Conservation (phyloP, 2,113 vertebrate species). For the Myodes glareolus region DNA sequence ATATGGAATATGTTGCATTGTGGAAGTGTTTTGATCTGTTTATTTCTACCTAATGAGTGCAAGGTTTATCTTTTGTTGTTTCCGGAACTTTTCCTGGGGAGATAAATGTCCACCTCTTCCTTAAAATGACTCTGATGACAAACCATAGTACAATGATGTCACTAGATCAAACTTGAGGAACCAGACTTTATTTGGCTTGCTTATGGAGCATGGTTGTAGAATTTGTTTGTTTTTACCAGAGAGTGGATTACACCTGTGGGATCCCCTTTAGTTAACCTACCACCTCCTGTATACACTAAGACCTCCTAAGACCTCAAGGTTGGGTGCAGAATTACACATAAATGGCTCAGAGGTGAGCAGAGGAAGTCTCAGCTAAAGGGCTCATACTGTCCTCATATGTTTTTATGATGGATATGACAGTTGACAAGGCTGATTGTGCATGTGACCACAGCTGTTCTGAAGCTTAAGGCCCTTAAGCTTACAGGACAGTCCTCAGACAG, state of each 20-base stretch:
- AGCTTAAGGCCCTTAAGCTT: not conserved
- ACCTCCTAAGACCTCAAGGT: not conserved
- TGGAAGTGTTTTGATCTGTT: not conserved
- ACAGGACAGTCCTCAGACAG: not conserved
- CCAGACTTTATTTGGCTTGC: not conserved
- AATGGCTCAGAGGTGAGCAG: not conserved
- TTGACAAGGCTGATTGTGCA: not conserved
- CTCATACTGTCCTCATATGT: not conserved
- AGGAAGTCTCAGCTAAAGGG: not conserved
- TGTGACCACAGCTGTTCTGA: not conserved
- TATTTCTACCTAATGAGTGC: not conserved
- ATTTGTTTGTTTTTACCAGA: not conserved
- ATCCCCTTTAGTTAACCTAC: not conserved
- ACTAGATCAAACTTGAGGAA: not conserved
- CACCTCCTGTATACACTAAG: not conserved
- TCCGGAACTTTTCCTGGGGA: not conserved
- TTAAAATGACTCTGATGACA: not conserved
- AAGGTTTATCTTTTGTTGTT: not conserved
- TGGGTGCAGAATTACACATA: not conserved
- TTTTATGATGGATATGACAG: not conserved
- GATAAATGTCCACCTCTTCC: not conserved
- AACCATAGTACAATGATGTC: not conserved
- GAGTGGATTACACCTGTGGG: not conserved
- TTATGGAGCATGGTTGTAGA: not conserved
- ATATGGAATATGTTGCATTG: not conserved